These are phyloP conservation scores for Pachydiplax longipennis DNA, from an alignment of 2,888 invertebrate genomes.

Conservation along the genomic window DNA sequence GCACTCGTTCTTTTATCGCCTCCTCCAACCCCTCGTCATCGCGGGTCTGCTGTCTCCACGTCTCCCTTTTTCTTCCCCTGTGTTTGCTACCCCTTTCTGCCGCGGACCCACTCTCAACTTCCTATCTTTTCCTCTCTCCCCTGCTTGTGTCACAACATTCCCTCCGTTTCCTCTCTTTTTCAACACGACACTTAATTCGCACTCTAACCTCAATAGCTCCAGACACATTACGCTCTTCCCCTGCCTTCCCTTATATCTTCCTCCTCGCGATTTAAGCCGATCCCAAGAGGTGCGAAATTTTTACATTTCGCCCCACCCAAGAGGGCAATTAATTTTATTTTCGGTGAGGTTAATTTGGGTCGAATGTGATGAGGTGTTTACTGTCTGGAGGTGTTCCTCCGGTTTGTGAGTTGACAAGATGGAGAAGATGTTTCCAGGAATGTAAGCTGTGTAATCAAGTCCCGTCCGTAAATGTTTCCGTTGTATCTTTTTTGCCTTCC, in stretches of 20 bases:
- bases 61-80: not conserved
- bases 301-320: not conserved
- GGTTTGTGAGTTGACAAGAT: too few relatives aligned
- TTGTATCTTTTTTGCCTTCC: not conserved
- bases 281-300: not conserved
- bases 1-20: not conserved
- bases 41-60: not conserved
- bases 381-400: not conserved
- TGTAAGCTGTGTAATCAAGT: not conserved
- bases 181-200: slow-evolving; percentile 27
- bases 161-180: not conserved
- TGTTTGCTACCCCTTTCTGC: not conserved
- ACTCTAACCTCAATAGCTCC: slow-evolving; percentile 37
- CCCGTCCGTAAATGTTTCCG: not conserved
- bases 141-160: not conserved
- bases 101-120: not conserved
- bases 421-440: not conserved
- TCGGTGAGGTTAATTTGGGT: slow-evolving; percentile 9
- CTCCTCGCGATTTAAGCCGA: not conserved
- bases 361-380: not conserved
- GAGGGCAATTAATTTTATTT: slow-evolving; percentile 18
- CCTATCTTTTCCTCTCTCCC: not conserved
- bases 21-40: not conserved
- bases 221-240: slow-evolving; percentile 10
- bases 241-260: not conserved